A percentile compares a stretch with the other conserved stretches of the same genome.
Evolutionary conservation across 2,113 vertebrate genomes (phyloP).

Genomic region (Salminus brasiliensis): DNA sequence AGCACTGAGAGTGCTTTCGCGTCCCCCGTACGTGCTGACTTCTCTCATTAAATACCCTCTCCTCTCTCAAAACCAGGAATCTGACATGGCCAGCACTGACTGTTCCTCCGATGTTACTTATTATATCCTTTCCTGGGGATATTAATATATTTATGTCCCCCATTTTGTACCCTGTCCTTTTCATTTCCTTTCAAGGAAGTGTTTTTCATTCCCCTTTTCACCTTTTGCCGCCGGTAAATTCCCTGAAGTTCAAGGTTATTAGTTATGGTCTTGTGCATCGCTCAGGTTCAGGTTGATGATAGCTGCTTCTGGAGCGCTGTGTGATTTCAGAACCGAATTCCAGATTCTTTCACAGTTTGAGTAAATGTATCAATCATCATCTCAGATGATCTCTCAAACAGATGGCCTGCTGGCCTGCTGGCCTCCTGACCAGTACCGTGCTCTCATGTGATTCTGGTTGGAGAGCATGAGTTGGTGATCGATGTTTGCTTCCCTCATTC

Average conservation of each 20-base stretch:
- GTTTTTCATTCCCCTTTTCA: slow-evolving; percentile 24
- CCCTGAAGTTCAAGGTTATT: slow-evolving; percentile 6
- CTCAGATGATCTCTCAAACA: slow-evolving; percentile 2
- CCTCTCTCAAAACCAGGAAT: neutral
- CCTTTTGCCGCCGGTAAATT: slow-evolving; percentile 11
- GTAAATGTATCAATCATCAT: neutral
- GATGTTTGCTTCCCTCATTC: neutral
- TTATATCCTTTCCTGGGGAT: neutral
- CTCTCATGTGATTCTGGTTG: slow-evolving; percentile 1
- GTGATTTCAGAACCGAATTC: neutral
- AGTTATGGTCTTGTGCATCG: neutral
- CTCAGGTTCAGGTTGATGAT: neutral
- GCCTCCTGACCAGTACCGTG: neutral
- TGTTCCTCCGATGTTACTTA: neutral
- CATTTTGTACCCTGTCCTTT: neutral
- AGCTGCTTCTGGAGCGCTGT: neutral
- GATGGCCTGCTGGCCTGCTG: neutral
- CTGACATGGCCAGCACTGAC: neutral
- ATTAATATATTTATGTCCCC: neutral
- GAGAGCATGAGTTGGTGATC: neutral
- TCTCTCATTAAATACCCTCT: neutral
- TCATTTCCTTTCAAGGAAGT: slow-evolving; percentile 14
- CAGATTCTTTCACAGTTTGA: neutral
- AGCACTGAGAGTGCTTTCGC: neutral
- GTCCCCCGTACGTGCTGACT: slow-evolving; percentile 27